These are phyloP conservation scores for Mormyrops attenuatus DNA, from an alignment of 2,797 vertebrate genomes.

Conservation along the genomic window DNA sequence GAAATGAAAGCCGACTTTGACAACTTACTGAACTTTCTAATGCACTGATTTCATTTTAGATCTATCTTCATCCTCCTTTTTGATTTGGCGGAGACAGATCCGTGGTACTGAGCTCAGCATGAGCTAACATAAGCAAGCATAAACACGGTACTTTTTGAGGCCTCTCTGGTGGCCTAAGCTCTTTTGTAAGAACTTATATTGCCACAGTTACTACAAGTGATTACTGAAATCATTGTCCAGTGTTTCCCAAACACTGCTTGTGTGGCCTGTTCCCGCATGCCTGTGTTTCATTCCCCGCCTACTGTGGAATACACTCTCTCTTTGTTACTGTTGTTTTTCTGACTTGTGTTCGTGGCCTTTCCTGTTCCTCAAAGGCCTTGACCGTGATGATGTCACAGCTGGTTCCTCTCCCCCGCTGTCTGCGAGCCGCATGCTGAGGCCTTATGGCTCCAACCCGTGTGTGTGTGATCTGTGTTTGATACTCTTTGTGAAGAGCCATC, in stretches of 20 bases:
- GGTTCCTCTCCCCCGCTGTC: background rate
- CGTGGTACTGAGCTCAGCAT: slow-evolving; percentile 32
- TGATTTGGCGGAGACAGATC: background rate
- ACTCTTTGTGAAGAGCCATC: background rate
- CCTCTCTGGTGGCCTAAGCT: background rate
- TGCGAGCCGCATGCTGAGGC: background rate
- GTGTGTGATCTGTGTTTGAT: background rate
- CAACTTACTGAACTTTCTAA: slow-evolving; percentile 50
- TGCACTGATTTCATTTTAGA: background rate
- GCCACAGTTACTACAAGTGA: background rate
- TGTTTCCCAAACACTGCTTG: background rate
- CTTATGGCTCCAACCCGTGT: background rate
- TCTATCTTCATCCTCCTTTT: background rate
- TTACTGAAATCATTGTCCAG: background rate
- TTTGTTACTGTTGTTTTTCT: background rate
- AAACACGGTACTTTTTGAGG: background rate
- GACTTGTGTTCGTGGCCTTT: background rate
- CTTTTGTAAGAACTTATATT: background rate
- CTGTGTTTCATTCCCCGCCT: background rate
- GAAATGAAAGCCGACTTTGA: slow-evolving; percentile 35
- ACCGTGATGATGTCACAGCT: background rate
- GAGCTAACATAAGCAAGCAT: background rate
- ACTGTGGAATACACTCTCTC: background rate
- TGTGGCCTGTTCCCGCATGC: background rate
- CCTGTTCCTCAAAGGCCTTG: background rate